These are phyloP conservation scores for Murina feae DNA, from an alignment of 2,113 vertebrate genomes.

Conservation along the genomic window DNA sequence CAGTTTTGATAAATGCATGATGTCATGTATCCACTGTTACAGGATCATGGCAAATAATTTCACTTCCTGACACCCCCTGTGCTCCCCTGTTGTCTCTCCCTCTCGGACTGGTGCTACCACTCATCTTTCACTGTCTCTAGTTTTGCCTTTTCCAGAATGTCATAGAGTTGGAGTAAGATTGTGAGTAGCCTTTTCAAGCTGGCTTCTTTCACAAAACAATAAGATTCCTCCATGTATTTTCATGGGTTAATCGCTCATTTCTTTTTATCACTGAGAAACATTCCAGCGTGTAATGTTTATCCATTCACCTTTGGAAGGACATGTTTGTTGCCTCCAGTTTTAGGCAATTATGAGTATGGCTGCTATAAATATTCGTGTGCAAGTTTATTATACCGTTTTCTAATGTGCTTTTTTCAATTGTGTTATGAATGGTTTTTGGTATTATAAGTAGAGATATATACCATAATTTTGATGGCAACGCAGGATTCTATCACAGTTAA, in stretches of 20 bases:
- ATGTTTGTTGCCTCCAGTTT: neutral
- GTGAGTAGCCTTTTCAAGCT: neutral
- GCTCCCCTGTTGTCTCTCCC: neutral
- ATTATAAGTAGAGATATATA: neutral
- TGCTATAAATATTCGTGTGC: neutral
- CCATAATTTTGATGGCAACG: neutral
- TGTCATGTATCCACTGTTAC: neutral
- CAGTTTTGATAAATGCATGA: neutral
- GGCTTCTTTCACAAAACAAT: neutral
- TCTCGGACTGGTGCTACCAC: rapidly evolving
- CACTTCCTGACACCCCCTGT: neutral
- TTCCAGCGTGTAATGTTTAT: neutral
- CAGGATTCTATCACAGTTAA: neutral
- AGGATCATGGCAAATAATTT: neutral
- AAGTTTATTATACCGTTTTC: neutral
- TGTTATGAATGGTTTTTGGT: neutral
- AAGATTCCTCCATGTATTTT: neutral
- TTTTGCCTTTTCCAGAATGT: neutral
- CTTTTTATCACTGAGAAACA: neutral
- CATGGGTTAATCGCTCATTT: neutral
- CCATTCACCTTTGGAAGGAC: neutral
- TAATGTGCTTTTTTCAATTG: neutral
- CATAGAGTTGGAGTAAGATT: neutral
- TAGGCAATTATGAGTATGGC: neutral
- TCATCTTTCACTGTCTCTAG: neutral